Base-by-base conservation (phyloP, 1,140 invertebrate species). In the Aphis craccivora region DNA sequence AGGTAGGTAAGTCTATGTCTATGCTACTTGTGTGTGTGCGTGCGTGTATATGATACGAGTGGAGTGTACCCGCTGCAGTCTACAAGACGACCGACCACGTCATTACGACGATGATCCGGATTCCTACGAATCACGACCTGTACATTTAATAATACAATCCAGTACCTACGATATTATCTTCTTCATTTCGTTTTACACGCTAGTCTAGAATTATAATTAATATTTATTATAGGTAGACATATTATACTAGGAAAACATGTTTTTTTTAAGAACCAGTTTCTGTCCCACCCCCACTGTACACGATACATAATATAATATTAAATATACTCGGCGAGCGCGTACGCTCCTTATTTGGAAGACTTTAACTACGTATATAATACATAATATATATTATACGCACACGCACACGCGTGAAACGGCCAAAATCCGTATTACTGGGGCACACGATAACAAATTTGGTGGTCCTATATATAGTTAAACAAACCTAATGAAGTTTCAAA, bases 41-140 rank as follows among this genome's bases (percentile, higher is more conserved):
- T 14, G 25, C 7, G 60, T 11, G 60, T 4, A 30, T n/a, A 86
- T 43, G 7, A 20, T 6, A 35, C 37, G 35, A 37, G n/a, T 3
- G 9, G 76, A 8, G 60, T 67, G 30, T 37, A 8, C 9, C 22
- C 37, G 37, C 35, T 37, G 81, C 35, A n/a, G n/a, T 3, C 35
- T 23, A 37, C 81, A 37, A 84, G 35, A n/a, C 35, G 81, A 30
- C 25, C 55, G 84, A 87, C 84, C 45, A 37, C 83, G 37, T 40
- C 22, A 45, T 30, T 43, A 45, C 2, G 37, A 1, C 37, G 37
- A 45, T 45, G 87, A 89, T 55, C 88, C 35, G 51, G 45, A 90
- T 90, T 90, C 88, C 51, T 55, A 18, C 35, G 88, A 60, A 90
- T 90, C 88, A 55, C 51, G 87, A 89, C 51, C 53, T 8, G 23